Percentiles rank a stretch among this genome's conserved stretches.
These are phyloP conservation scores for Agrypnus murinus DNA, from an alignment of 2,888 invertebrate species.

Conservation along the genomic window DNA sequence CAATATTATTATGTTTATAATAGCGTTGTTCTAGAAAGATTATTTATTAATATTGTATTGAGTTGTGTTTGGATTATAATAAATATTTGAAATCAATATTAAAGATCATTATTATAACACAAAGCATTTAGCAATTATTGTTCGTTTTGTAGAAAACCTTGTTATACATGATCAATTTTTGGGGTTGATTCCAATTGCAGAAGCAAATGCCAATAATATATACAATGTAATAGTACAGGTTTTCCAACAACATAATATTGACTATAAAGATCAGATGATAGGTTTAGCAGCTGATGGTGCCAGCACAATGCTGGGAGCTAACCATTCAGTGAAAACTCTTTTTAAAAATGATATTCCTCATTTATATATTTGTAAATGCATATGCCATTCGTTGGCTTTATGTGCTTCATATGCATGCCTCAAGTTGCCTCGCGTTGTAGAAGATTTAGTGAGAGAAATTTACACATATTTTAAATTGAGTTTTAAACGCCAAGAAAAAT, in stretches of 20 bases:
- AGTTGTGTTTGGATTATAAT: too few species aligned
- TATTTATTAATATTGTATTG: too few species aligned
- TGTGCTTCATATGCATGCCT: constrained; percentile 63
- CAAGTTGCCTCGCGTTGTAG: constrained; percentile 59
- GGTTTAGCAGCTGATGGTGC: constrained; percentile 32
- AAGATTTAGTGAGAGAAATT: constrained; percentile 58
- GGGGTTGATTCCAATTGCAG: background rate
- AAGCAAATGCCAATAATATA: constrained; percentile 21
- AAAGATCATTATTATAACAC: too few species aligned
- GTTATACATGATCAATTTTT: constrained; percentile 11
- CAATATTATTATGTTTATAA: too few species aligned
- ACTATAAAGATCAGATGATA: constrained; percentile 1
- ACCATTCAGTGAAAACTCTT: too few species aligned
- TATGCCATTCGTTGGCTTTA: constrained; percentile 64
- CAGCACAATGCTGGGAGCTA: constrained; percentile 45
- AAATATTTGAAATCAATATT: too few species aligned
- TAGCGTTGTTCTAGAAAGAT: too few species aligned
- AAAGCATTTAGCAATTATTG: constrained; percentile 22
- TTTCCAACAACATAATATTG: constrained; percentile 10
- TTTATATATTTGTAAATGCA: constrained; percentile 63
- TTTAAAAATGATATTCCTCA: constrained; percentile 55
- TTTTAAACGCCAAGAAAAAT: constrained; percentile 48
- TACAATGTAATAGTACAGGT: constrained; percentile 24
- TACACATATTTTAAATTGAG: constrained; percentile 50
- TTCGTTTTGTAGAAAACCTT: constrained; percentile 5